phyloP scores from a whole-genome alignment of 1,140 invertebrate genomes.

The Leucophenga varia region DNA sequence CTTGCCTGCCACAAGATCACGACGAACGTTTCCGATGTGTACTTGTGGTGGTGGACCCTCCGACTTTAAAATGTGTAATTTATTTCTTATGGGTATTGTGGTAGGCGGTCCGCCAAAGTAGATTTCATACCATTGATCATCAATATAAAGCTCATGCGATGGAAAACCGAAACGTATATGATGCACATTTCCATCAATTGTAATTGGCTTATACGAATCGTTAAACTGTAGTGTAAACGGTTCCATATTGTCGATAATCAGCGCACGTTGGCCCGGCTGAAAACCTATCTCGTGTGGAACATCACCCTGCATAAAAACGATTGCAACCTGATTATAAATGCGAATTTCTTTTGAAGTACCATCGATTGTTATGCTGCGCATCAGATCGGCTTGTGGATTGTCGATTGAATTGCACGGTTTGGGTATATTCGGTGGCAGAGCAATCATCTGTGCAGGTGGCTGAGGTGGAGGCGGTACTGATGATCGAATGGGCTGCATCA shows the following conservation, averaged over 20 bases:
- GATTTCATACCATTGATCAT: conserved; percentile 83
- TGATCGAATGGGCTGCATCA: conserved; percentile 13
- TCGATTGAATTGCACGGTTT: conserved; percentile 51
- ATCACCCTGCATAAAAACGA: conserved; percentile 80
- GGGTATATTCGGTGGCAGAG: conserved; percentile 22
- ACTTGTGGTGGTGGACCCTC: conserved; percentile 87
- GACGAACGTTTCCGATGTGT: conserved; percentile 70
- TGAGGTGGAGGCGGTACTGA: conserved; percentile 37
- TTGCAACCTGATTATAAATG: conserved; percentile 80
- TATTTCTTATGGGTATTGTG: conserved; percentile 77
- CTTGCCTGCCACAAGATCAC: conserved; percentile 78
- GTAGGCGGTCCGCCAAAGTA: conserved; percentile 89
- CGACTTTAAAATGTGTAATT: conserved; percentile 73
- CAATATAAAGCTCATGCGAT: conserved; percentile 87
- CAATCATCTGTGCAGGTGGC: conserved; percentile 31
- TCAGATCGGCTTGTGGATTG: conserved; percentile 49
- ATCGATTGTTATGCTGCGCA: conserved; percentile 81
- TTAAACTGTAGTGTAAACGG: conserved; percentile 69
- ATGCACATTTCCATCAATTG: conserved; percentile 70
- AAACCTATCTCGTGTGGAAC: conserved; percentile 85
- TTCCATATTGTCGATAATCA: conserved; percentile 73
- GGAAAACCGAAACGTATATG: conserved; percentile 88
- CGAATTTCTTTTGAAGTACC: conserved; percentile 78
- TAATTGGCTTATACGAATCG: conserved; percentile 70
- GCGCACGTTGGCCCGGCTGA: conserved; percentile 66